Base-by-base conservation (phyloP, 2,113 vertebrate genomes). In the Onychostruthus taczanowskii region DNA sequence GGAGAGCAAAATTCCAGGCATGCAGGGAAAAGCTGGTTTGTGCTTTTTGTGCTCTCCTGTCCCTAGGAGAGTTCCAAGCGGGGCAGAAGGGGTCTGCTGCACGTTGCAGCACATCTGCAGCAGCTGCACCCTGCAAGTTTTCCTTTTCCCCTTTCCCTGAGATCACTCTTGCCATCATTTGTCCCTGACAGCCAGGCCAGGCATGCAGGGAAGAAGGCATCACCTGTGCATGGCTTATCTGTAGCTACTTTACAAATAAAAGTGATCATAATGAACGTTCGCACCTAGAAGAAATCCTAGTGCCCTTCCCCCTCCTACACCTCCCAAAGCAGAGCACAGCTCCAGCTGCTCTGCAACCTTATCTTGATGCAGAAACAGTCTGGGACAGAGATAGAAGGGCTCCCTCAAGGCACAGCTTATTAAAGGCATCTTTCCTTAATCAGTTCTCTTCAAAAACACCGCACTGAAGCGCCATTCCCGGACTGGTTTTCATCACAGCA, bases 261-360 rank as follows among this genome's bases (percentile, higher is more conserved):
- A 59, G 64, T 11, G 59, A 75, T 17, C 44, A 6, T 3, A 73
- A 62, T 0, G 3, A 92, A 75, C 4, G 35, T 28, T 33, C 28
- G 1, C 59, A 84, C 20, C 79, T 64, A 11, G 31, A 66, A 81
- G 39, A 81, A 89, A 87, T 13, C 39, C 49, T 15, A 15, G 16
- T 1, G 35, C 82, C 64, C 89, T 75, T 90, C 89, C 91, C 80
- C 90, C 74, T 52, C 44, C 68, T 27, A 35, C 73, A 46, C 11
- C 39, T 89, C 78, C 66, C 76, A 22, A 41, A 90, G 52, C 76
- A 89, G 52, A 92, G 76, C 23, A 59, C 52, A 86, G 85, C 81
- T 15, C 64, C 80, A 96, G 88, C 83, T 75, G 92, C 73, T 94
- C 80, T 75, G 61, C 86, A 81, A 52, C 78, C 76, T 95, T 96